A percentile compares a stretch with the other conserved stretches of the same genome.
Conservation (phyloP, 1,140 invertebrate genomes). For the Dryas iulia region DNA sequence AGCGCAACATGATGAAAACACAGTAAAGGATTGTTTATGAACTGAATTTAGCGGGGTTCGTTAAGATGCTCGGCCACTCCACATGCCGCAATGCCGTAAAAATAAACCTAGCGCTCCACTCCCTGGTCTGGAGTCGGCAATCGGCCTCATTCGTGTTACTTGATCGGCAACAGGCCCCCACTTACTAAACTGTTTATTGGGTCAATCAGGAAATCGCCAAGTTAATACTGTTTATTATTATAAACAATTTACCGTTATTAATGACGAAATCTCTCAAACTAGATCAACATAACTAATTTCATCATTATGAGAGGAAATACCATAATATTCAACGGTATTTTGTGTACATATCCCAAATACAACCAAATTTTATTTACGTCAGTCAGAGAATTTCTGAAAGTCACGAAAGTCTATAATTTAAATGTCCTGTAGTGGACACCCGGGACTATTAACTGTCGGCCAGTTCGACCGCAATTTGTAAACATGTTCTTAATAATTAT, state of each 20-base stretch:
- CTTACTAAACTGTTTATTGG: conserved; percentile 61
- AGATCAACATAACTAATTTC: not conserved
- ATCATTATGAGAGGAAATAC: not conserved
- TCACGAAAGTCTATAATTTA: conserved; percentile 48
- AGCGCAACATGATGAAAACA: not conserved
- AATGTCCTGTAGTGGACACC: conserved; percentile 41
- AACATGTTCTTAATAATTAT: conserved; percentile 53
- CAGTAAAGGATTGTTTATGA: conserved; percentile 22
- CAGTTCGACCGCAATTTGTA: conserved; percentile 46
- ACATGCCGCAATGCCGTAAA: conserved; percentile 65
- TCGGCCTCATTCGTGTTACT: conserved; percentile 57
- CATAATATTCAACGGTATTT: not conserved
- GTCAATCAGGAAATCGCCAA: conserved; percentile 69
- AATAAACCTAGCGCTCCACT: conserved; percentile 58
- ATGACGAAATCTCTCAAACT: not conserved
- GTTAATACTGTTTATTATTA: conserved; percentile 64
- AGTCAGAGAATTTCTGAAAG: conserved; percentile 33
- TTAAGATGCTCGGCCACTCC: conserved; percentile 29
- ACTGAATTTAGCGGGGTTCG: conserved; percentile 31
- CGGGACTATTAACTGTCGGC: conserved; percentile 47
- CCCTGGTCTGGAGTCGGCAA: conserved; percentile 44
- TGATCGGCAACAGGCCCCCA: conserved; percentile 67
- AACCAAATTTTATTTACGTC: conserved; percentile 38
- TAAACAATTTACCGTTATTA: conserved; percentile 40
- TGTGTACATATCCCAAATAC: not conserved